These are phyloP conservation scores for Sapajus apella DNA, from an alignment of 2,113 vertebrate genomes.

Conservation along the genomic window DNA sequence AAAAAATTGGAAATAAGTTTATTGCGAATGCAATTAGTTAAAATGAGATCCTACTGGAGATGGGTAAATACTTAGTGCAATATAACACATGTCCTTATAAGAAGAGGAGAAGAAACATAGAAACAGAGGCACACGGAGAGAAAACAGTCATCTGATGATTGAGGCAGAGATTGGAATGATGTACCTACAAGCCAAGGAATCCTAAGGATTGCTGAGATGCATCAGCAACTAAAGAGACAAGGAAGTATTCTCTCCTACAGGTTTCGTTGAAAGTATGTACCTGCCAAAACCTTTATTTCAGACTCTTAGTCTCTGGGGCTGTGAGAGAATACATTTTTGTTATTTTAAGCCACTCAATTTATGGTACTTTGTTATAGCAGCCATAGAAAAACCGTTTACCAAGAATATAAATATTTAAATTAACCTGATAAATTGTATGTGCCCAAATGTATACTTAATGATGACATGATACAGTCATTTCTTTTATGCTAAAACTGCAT, in stretches of 20 bases:
- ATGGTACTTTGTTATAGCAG: neutral
- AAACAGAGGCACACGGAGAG: too few species aligned
- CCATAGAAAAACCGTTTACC: neutral
- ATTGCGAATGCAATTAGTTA: neutral
- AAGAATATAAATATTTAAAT: neutral
- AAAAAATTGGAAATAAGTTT: neutral
- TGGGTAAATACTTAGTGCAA: neutral
- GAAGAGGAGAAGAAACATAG: neutral
- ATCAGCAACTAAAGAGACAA: neutral
- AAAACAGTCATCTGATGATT: too few species aligned
- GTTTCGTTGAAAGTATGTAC: neutral
- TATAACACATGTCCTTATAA: neutral
- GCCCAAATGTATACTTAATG: neutral
- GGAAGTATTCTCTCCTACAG: neutral
- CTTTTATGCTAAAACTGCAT: neutral
- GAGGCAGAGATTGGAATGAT: neutral
- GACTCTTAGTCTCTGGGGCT: neutral
- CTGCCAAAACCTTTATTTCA: neutral
- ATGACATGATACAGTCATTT: neutral
- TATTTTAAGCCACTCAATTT: neutral
- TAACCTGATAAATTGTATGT: neutral
- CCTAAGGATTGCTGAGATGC: neutral
- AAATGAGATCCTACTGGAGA: neutral
- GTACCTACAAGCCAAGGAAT: neutral
- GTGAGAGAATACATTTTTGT: neutral